Evolutionary conservation across 1,140 invertebrate genomes (phyloP), one percentile per base, ranked within the genome.

Genomic region (Drosophila tropicalis): DNA sequence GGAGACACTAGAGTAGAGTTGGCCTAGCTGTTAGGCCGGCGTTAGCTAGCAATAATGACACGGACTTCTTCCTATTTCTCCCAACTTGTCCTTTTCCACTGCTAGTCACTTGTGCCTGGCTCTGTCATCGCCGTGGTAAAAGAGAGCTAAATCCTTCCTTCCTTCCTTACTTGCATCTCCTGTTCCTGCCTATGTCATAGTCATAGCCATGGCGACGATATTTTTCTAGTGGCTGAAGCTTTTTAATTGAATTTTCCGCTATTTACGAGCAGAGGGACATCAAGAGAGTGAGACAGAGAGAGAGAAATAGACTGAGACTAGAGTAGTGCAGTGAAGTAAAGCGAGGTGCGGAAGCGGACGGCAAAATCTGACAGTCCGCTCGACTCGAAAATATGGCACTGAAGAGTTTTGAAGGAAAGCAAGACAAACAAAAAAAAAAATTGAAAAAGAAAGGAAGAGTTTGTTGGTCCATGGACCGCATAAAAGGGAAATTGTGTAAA

Each of bases 221-320:
- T 87, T 86, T 86, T 86, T 86, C 83, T 86, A 86, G 83, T 86
- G 83, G 83, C 83, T 86, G 83, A 87, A 87, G 83, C 83, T 87
- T 86, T 79, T 86, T 86, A 86, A 86, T 86, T 86, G 83, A 86
- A 86, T 86, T 87, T 86, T 86, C 79, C 83, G 83, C 83, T 87
- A 86, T 86, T 86, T 86, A 86, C 83, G 79, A 66, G 60, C 66
- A 68, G 79, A 76, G 39, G 51, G 34, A 66, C 41, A 19, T 57
- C 44, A 29, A 47, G 32, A 64, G 61, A 39, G 40, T 51, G 40
- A 57, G 51, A 19, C 12, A 51, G 40, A 58, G 34, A 22, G 36
- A 67, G 32, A 51, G 44, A 15, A n/a, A 29, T 39, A 22, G 36
- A 67, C 32, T 15, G 25, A 41, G 32, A 51, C 17, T 51, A 51